Base-by-base conservation (phyloP, 2,888 invertebrate genomes). In the Eupithecia dodoneata region DNA sequence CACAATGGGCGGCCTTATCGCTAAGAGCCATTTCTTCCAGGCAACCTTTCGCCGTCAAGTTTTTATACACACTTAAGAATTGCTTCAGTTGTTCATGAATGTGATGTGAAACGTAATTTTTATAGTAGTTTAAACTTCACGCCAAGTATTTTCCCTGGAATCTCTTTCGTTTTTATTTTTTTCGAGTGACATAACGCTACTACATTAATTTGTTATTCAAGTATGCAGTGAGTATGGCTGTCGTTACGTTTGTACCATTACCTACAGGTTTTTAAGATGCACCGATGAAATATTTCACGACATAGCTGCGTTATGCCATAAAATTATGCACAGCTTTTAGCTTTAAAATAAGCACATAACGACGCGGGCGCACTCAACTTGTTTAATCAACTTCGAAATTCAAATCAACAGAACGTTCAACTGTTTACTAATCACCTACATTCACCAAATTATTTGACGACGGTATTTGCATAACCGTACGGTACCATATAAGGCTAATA, bases 401-500 rank as follows among this genome's bases (percentile, higher is more conserved):
- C 78, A 80, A 81, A 81, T 82, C 79, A 79, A 78, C 75, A 65
- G 77, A 59, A 78, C 79, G 79, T 73, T 75, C 70, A 74, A 80
- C 79, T 82, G 79, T 83, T 85, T 83, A 82, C 85, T 83, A 79
- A 81, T 81, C 84, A 83, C 83, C 84, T 83, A 84, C 85, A 85
- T 87, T 85, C 83, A 85, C 84, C 79, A 82, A 87, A 86, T 86
- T 86, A 86, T 84, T 83, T 83, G 83, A 81, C 82, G 84, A 83
- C 73, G 79, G 76, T 82, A 81, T 84, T 84, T 83, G 81, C 82
- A 79, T 83, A 83, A 81, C 83, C 79, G 82, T 80, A 72, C 79
- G 78, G 78, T 80, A 75, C 80, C 63, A 77, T 83, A 81, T 76
- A 81, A 78, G 76, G 81, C 71, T 77, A 79, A 75, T 77, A 78